Base-by-base conservation (phyloP, 2,113 vertebrate genomes). In the Ceyx melanurus region DNA sequence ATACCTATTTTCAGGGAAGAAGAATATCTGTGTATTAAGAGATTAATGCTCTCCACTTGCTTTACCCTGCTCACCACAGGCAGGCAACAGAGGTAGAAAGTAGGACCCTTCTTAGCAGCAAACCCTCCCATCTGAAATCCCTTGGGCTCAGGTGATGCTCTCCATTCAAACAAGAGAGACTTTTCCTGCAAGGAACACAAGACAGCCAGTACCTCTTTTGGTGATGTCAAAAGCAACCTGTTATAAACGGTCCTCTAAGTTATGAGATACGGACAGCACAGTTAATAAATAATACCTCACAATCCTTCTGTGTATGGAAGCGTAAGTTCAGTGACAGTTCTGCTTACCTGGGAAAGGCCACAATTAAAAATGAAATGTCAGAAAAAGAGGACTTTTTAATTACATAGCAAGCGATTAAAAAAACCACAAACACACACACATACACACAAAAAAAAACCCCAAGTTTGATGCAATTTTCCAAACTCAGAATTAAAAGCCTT, bases 241-340 rank as follows among this genome's bases (percentile, higher is more conserved):
- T 93, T 84, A 95, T 78, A 91, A 93, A 96, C 70, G 56, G 48
- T 77, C 60, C 70, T 76, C 70, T 79, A 68, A 62, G 23, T 72
- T 93, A 71, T 51, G 60, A 96, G 88, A 77, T 76, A 90, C 5
- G 45, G 82, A 82, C 89, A 81, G 37, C 35, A 82, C 28, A 42
- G 72, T 79, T 91, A 73, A 93, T 88, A 92, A 92, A 91, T 86
- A 84, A 82, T 29, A 77, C n/a, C 14, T 75, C n/a, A 33, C 45
- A 43, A 46, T 54, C 43, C 53, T 74, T 93, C 81, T 57, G 22
- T 9, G 19, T 50, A 57, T 37, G 16, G 67, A 94, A 82, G 45
- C 5, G 1, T 31, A 37, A 61, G 82, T 37, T 86, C 66, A 67
- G 43, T 76, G 72, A 77, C 80, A 86, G 42, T 42, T 80, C 89